Evolutionary conservation across 2,797 vertebrate species (phyloP), one percentile per base, ranked within the genome.

Genomic region (Lepidocolaptes lacrymiger): DNA sequence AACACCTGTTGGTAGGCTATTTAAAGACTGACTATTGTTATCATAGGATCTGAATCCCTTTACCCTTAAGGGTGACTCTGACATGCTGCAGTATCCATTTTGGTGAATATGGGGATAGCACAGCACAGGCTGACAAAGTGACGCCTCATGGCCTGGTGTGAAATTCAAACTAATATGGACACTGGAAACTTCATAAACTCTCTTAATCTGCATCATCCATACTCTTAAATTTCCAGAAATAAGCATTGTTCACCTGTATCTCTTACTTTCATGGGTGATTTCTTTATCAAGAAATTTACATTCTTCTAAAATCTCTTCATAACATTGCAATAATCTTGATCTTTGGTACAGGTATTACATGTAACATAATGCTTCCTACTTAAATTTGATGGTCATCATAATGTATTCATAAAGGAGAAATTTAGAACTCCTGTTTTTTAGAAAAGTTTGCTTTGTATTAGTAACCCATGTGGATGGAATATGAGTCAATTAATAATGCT

Each of bases 1-100:
- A 85, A 72, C 85, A 91, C 76, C 66, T 91, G 58, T 51, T 88
- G 49, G 64, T 36, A 24, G 32, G 72, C 75, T 43, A 23, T 43
- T 55, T 85, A 54, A 74, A 91, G 24, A 43, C 63, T 2, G 5
- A 14, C 19, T 28, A 7, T 51, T 2, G 0, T 34, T 51, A 48
- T 41, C 67, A 56, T 28, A 82, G n/a, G 39, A 76, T 41, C 26
- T 74, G 72, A 95, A 77, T 68, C 23, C 8, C 22, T 92, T 72
- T 72, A 22, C 6, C 23, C 5, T 61, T 37, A 37, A 16, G 18
- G 27, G 17, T 34, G 28, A 49, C 36, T 43, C 54, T 61, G 55
- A 62, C 32, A 9, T 22, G n/a, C 26, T 72, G 27, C 55, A 64
- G 2, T 68, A 11, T 22, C 11, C 16, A 9, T 71, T 46, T 79